Base-by-base conservation (phyloP, 2,113 vertebrate species). In the Lamprologus callipterus region DNA sequence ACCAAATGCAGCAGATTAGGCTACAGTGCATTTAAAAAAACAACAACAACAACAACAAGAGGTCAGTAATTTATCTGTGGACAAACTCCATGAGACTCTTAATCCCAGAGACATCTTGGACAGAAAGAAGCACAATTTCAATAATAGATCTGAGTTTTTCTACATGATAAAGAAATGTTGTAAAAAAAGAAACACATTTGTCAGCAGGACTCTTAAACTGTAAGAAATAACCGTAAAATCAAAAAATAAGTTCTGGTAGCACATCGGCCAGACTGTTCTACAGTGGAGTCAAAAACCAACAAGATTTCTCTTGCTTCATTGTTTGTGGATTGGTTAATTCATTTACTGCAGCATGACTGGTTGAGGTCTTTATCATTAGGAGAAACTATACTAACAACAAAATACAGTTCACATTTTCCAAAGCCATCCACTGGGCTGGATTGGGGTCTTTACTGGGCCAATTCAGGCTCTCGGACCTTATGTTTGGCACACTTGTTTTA, bases 101-200 rank as follows among this genome's bases (percentile, higher is more conserved):
- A 68, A 68, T 68, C 35, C n/a, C 35, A 9, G n/a, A 40, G n/a
- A 68, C 7, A 40, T 23, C 35, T 68, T 40, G 12, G n/a, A 40
- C 63, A 68, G 33, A 37, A 68, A 40, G 63, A 23, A 40, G 35
- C 0, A 0, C 63, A 40, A 40, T 40, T 68, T 68, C 63, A 68
- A 68, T 14, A 23, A 68, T 23, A 68, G 11, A 40, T 40, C 63
- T 40, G 10, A 40, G 63, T 13, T 40, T 40, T 68, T 68, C 63
- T 21, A 68, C 33, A 21, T 5, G 11, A 21, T 1, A 68, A 40
- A 40, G 63, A 37, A 68, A 40, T 37, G 11, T 4, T 4, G 33
- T 21, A 40, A 13, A 12, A 68, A 68, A 40, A 5, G 19, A 21
- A 68, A 68, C 33, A 65, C 17, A 37, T 65, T 21, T 65, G 31